These are phyloP conservation scores for Blastobasis adustella DNA, from an alignment of 2,888 invertebrate genomes.

Conservation along the genomic window DNA sequence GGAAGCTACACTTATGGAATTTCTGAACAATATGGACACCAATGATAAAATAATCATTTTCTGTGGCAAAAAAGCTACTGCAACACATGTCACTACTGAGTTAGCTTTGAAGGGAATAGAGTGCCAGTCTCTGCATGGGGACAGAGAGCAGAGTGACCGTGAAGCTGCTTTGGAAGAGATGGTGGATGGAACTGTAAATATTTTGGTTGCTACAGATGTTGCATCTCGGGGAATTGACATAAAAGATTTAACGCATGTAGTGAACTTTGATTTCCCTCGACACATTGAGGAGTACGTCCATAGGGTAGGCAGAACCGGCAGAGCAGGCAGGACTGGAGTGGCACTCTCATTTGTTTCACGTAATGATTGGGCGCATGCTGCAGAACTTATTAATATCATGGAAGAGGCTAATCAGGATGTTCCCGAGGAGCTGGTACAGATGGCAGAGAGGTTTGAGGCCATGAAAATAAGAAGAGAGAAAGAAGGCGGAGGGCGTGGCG, in stretches of 20 bases:
- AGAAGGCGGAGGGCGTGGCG: slow-evolving; percentile 60
- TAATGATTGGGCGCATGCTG: slow-evolving; percentile 87
- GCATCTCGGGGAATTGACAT: slow-evolving; percentile 96
- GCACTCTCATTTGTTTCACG: slow-evolving; percentile 88
- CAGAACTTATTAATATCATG: slow-evolving; percentile 87
- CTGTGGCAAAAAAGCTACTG: slow-evolving; percentile 89
- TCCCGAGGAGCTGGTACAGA: slow-evolving; percentile 82
- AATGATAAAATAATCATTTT: slow-evolving; percentile 93
- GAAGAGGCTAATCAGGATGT: slow-evolving; percentile 91
- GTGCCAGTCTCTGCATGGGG: slow-evolving; percentile 92
- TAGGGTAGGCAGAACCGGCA: slow-evolving; percentile 95
- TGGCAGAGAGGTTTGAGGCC: slow-evolving; percentile 83
- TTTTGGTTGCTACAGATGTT: slow-evolving; percentile 95
- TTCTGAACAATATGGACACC: slow-evolving; percentile 79
- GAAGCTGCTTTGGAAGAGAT: slow-evolving; percentile 91
- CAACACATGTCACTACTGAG: slow-evolving; percentile 89
- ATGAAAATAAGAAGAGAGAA: slow-evolving; percentile 78
- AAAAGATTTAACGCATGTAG: slow-evolving; percentile 89
- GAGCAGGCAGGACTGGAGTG: slow-evolving; percentile 90
- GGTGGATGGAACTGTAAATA: slow-evolving; percentile 83
- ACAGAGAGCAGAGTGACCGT: slow-evolving; percentile 85
- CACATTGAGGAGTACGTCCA: slow-evolving; percentile 98
- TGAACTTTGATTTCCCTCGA: slow-evolving; percentile 94
- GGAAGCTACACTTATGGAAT: slow-evolving; percentile 78
- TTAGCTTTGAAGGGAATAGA: slow-evolving; percentile 79